Percentiles rank a stretch among this genome's conserved stretches.
Evolutionary conservation across 2,888 invertebrate genomes (phyloP).

Genomic region (Nomada flava): DNA sequence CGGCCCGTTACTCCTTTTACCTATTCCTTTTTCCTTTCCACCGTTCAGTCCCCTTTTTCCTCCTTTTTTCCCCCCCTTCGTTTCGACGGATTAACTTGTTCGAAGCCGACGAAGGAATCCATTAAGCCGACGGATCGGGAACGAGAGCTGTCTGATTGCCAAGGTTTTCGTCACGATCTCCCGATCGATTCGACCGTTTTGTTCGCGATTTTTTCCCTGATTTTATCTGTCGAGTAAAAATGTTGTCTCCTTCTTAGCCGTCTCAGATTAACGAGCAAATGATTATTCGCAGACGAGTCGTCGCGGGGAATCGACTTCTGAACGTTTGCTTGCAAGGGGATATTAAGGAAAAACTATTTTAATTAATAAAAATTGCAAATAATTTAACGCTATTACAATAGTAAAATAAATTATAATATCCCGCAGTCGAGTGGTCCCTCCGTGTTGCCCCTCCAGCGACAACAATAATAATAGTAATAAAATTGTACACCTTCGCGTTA

Average conservation of each 20-base stretch:
- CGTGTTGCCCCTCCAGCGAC: no score
- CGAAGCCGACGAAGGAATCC: slow-evolving; percentile 51
- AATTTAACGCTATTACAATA: no score
- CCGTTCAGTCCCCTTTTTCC: neutral
- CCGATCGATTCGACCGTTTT: slow-evolving; percentile 14
- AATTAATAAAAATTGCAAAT: no score
- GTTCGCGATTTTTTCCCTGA: neutral
- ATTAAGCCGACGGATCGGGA: slow-evolving; percentile 44
- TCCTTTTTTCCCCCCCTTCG: slow-evolving; percentile 31
- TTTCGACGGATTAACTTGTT: slow-evolving; percentile 59
- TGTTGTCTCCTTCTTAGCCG: neutral
- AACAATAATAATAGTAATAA: no score
- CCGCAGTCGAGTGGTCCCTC: no score
- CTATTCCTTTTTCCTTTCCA: neutral
- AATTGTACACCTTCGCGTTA: no score
- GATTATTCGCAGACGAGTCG: no score
- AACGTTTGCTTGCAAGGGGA: no score
- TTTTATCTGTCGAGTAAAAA: neutral
- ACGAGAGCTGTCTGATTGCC: slow-evolving; percentile 27
- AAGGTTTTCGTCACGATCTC: slow-evolving; percentile 19
- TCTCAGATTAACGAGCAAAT: no score
- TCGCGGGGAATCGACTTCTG: no score
- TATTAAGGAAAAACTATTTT: no score
- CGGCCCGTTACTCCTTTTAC: neutral
- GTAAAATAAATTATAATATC: no score